Base-by-base conservation (phyloP, 1,140 invertebrate genomes). In the Plodia interpunctella region DNA sequence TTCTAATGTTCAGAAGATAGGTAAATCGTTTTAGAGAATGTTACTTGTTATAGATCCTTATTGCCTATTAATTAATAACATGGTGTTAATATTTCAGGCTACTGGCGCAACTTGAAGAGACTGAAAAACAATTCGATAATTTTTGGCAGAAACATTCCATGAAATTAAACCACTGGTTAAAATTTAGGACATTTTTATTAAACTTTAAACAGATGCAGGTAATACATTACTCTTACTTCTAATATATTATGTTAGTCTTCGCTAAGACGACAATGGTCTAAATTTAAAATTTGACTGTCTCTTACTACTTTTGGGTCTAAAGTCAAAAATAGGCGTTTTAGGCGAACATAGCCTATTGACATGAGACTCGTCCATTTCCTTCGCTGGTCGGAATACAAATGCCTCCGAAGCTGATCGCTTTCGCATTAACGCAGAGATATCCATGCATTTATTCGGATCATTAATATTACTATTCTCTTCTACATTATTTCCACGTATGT, bases 71-170 rank as follows among this genome's bases (percentile, higher is more conserved):
- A 25, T 25, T 25, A 25, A n/a, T n/a, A 25, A 25, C 21, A 13
- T 44, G 1, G 15, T 44, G 2, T 44, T 3, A 15, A 10, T 15
- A 3, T 44, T 44, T 15, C 81, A 96, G 97, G 87, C 92, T 98
- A 81, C 90, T 99, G 49, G 94, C 97, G 28, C 97, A 99, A 91
- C 91, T 99, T 70, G 97, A 98, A 84, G 97, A 99, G 91, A 98
- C 97, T 58, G 96, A 98, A 88, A 93, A 93, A 70, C 96, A 96
- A 55, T 98, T 99, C 88, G 97, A 98, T 79, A 93, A 95, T 64
- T 98, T 98, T 90, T 99, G 97, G 97, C 92, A 93, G 17, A 93
- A 95, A 72, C 97, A 99, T 90, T 96, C 96, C 72, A 93, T 93
- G 51, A 94, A 96, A 80, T 90, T 99, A 70, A 94, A 95, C 65